These are phyloP conservation scores for Tethea ocularis DNA, from an alignment of 2,888 invertebrate genomes.

Conservation along the genomic window DNA sequence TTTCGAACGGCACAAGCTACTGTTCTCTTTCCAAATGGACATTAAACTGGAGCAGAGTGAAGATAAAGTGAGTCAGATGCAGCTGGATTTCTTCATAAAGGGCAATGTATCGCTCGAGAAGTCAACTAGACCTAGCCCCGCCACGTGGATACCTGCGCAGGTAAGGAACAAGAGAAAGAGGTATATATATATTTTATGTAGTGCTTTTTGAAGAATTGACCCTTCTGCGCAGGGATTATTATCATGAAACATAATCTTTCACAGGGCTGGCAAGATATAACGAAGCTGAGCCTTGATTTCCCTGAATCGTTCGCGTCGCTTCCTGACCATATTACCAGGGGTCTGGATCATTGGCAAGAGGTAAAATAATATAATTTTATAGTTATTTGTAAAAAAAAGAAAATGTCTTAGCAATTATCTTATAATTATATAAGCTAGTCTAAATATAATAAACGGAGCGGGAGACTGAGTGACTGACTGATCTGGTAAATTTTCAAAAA, in stretches of 20 bases:
- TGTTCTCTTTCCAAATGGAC: slow-evolving; percentile 96
- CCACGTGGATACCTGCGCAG: slow-evolving; percentile 87
- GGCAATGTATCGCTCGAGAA: slow-evolving; percentile 92
- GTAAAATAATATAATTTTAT: slow-evolving; percentile 63
- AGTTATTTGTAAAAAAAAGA: not conserved
- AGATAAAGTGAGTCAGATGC: slow-evolving; percentile 84
- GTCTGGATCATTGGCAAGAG: slow-evolving; percentile 85
- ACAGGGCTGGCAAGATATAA: slow-evolving; percentile 92
- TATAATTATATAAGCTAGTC: no score
- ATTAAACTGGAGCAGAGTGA: slow-evolving; percentile 91
- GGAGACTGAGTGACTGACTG: no score
- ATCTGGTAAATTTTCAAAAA: no score
- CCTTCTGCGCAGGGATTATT: not conserved
- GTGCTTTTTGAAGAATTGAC: no score
- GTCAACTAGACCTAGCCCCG: slow-evolving; percentile 86
- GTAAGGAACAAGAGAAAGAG: slow-evolving; percentile 41
- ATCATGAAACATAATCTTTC: slow-evolving; percentile 18
- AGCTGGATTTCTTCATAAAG: slow-evolving; percentile 96
- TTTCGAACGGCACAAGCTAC: slow-evolving; percentile 94
- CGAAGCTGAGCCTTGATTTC: slow-evolving; percentile 88
- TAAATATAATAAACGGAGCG: no score
- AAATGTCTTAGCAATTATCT: no score
- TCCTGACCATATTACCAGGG: slow-evolving; percentile 84
- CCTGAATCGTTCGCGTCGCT: slow-evolving; percentile 86
- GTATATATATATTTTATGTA: no score